A percentile compares a stretch with the other conserved stretches of the same genome.
These are phyloP conservation scores for Dromas ardeola DNA, from an alignment of 2,113 vertebrate species.

Conservation along the genomic window DNA sequence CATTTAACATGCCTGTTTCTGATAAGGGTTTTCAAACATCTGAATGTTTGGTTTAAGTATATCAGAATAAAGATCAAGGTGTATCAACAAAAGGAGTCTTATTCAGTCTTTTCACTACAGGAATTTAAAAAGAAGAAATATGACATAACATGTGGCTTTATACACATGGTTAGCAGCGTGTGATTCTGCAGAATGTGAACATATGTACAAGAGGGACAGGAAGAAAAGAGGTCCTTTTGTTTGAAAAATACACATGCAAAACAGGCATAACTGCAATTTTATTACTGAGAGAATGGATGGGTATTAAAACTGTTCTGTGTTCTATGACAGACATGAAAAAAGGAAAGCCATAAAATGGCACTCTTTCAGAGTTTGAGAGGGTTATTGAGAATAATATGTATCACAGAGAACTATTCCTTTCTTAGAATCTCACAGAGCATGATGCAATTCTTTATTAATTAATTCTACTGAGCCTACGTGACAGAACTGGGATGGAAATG, in stretches of 20 bases:
- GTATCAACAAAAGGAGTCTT: background rate
- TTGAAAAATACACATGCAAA: background rate
- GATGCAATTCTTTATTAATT: background rate
- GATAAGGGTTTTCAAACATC: background rate
- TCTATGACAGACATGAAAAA: background rate
- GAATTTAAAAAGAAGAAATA: background rate
- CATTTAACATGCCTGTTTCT: conserved; percentile 47
- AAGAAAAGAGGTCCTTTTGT: background rate
- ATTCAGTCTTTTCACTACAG: background rate
- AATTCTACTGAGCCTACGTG: background rate
- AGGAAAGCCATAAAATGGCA: background rate
- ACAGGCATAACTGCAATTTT: background rate
- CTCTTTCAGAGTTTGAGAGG: background rate
- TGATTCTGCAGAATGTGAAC: background rate
- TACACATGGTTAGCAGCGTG: background rate
- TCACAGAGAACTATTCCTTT: background rate
- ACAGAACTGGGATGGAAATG: background rate
- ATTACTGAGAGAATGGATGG: background rate
- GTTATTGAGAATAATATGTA: background rate
- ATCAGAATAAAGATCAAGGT: conserved; percentile 25
- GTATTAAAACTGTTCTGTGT: background rate
- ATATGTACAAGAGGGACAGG: background rate
- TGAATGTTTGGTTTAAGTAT: conserved; percentile 7
- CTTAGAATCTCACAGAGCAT: background rate
- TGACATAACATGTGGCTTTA: background rate